Evolutionary conservation across 2,113 vertebrate genomes (phyloP), one percentile per base, ranked within the genome.

Genomic region (Apistogramma diplotaenia): DNA sequence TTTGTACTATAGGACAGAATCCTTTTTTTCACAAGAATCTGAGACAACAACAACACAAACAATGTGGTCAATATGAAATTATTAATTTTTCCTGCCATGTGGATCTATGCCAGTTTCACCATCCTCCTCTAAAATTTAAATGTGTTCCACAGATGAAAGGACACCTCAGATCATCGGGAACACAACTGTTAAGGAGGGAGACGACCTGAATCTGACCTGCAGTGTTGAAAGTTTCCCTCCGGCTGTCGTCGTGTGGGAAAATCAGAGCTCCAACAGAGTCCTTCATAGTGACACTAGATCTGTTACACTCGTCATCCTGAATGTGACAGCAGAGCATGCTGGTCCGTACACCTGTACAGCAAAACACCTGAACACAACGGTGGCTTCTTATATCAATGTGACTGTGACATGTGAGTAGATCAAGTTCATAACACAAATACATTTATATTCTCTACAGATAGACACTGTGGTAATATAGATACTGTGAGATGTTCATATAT

Each of bases 211-310:
- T 67, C 21, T 88, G 61, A 90, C 54, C 49, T 89, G 84, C 78
- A 81, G 53, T 12, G 54, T 83, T 16, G 65, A 89, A 2, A 84
- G 87, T 78, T 85, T 88, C n/a, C 85, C 85, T 79, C 83, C 83
- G 13, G 76, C 85, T 25, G 13, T 27, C 4, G 3, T 90, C 77
- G 49, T 29, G 1, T 89, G 90, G 90, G 73, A 10, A 1, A 87
- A 59, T 59, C 3, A 0, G 1, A 67, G 10, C 23, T 23, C 6
- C 4, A 18, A 31, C 3, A 10, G 10, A 59, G 37, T 54, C 35
- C 15, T 29, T 6, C 18, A n/a, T 54, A 78, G 37, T n/a, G 21
- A 4, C 49, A 21, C 29, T 33, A 12, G 16, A 54, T 56, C 54
- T 25, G 56, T 27, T 12, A 7, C 56, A 7, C 8, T 58, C 18